Evolutionary conservation across 2,113 vertebrate genomes (phyloP).

Genomic region (Lipophrys pholis): DNA sequence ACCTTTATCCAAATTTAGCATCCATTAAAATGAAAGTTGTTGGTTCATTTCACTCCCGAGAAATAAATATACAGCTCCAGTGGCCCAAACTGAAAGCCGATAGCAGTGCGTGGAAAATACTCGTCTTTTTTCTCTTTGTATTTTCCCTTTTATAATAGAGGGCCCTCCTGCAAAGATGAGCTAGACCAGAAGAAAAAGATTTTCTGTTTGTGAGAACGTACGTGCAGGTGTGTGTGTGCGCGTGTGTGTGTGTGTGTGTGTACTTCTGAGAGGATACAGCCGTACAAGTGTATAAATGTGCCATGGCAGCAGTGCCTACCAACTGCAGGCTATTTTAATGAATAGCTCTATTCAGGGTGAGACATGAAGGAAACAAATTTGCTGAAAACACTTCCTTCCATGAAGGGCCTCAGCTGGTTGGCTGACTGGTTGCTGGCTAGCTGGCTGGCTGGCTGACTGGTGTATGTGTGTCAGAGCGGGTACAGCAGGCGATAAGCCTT

Average conservation of each 20-base stretch:
- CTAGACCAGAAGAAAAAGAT: slow-evolving; percentile 52
- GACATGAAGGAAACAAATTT: slow-evolving; percentile 75
- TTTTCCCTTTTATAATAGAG: slow-evolving; percentile 43
- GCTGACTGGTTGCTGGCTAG: slow-evolving; percentile 60
- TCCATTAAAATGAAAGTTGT: slow-evolving; percentile 28
- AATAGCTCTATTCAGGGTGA: slow-evolving; percentile 75
- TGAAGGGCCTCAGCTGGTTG: slow-evolving; percentile 75
- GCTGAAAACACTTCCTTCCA: slow-evolving; percentile 75
- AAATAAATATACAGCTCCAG: slow-evolving; percentile 43
- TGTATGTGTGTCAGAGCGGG: slow-evolving; percentile 55
- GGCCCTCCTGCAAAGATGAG: slow-evolving; percentile 47
- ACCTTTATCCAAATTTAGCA: slow-evolving; percentile 37
- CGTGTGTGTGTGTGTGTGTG: slow-evolving; percentile 23
- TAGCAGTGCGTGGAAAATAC: slow-evolving; percentile 22
- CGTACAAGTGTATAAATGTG: slow-evolving; percentile 69
- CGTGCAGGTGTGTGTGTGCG: slow-evolving; percentile 41
- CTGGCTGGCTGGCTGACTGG: slow-evolving; percentile 53
- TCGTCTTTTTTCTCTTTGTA: slow-evolving; percentile 35
- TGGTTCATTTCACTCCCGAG: slow-evolving; percentile 20
- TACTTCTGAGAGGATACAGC: slow-evolving; percentile 45
- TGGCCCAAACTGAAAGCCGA: slow-evolving; percentile 31
- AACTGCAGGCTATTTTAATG: slow-evolving; percentile 75
- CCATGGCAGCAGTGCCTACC: slow-evolving; percentile 59
- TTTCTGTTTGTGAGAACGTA: slow-evolving; percentile 12
- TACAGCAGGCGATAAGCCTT: slow-evolving; percentile 70